Conservation (phyloP, 1,140 invertebrate genomes). For the Camponotus pennsylvanicus region DNA sequence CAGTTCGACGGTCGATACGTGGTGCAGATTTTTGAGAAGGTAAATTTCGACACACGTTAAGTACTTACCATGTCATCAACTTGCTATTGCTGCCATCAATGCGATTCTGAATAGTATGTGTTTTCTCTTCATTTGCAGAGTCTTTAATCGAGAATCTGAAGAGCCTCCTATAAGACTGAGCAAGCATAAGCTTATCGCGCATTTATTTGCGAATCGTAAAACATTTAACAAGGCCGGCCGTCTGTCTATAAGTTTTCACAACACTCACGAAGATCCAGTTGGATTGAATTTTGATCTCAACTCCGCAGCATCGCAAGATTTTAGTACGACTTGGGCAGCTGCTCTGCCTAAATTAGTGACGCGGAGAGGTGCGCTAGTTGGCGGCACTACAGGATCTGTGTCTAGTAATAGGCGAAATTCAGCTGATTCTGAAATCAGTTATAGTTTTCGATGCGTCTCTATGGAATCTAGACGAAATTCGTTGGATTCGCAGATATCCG, state of each 20-base stretch:
- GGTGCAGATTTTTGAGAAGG: conserved; percentile 94
- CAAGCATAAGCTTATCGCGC: conserved; percentile 96
- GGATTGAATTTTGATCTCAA: conserved; percentile 95
- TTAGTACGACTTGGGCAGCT: conserved; percentile 94
- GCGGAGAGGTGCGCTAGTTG: conserved; percentile 92
- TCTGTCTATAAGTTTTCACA: conserved; percentile 95
- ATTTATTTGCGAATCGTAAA: conserved; percentile 95
- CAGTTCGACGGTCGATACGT: conserved; percentile 92
- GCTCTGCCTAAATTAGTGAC: conserved; percentile 95
- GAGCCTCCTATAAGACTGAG: conserved; percentile 91
- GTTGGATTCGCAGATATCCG: conserved; percentile 93
- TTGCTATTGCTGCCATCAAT: background rate
- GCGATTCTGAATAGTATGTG: conserved; percentile 28
- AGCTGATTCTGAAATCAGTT: conserved; percentile 93
- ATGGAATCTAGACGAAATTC: conserved; percentile 94
- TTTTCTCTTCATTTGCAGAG: conserved; percentile 70
- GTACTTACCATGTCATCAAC: background rate
- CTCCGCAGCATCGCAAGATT: conserved; percentile 91
- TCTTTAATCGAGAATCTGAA: conserved; percentile 89
- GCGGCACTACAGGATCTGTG: conserved; percentile 87
- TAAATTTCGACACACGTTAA: conserved; percentile 81
- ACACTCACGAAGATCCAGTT: conserved; percentile 95
- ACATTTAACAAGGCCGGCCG: conserved; percentile 93
- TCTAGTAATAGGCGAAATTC: conserved; percentile 89
- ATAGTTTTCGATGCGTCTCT: conserved; percentile 92